A percentile compares a stretch with the other conserved stretches of the same genome.
Evolutionary conservation across 2,888 invertebrate species (phyloP).

Genomic region (Hylaea fasciaria): DNA sequence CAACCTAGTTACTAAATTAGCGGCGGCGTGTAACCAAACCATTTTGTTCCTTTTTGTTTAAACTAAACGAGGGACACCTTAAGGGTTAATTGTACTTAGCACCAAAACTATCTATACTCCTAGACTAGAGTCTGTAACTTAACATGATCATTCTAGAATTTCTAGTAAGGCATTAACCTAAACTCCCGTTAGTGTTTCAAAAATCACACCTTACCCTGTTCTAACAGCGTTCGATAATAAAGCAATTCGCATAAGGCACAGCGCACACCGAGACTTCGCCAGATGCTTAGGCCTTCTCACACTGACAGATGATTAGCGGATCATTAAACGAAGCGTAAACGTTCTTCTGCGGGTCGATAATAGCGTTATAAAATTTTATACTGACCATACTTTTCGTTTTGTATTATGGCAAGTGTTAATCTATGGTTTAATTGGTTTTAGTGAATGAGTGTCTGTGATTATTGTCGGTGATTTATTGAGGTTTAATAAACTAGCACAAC

Average conservation of each 20-base stretch:
- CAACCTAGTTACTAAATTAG: too few species aligned
- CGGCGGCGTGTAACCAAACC: too few species aligned
- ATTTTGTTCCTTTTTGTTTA: too few species aligned
- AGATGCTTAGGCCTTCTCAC: slow-evolving; percentile 24
- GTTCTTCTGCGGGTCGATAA: slow-evolving; percentile 64
- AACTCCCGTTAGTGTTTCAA: slow-evolving; percentile 1
- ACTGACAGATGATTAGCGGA: slow-evolving; percentile 63
- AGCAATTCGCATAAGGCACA: slow-evolving; percentile 25
- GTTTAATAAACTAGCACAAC: slow-evolving; percentile 6
- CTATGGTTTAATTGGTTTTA: slow-evolving; percentile 31
- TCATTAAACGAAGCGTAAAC: slow-evolving; percentile 69
- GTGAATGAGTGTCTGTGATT: slow-evolving; percentile 6
- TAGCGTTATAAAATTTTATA: slow-evolving; percentile 57
- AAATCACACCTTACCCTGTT: not conserved
- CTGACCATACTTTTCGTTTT: slow-evolving; percentile 39
- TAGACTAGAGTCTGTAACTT: too few species aligned
- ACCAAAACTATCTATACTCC: too few species aligned
- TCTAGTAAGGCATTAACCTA: not conserved
- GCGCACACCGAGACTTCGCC: slow-evolving; percentile 15
- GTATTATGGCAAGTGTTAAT: slow-evolving; percentile 35
- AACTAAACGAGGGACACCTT: too few species aligned
- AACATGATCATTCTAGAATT: too few species aligned
- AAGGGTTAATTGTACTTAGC: too few species aligned
- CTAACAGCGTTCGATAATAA: slow-evolving; percentile 18
- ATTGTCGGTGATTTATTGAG: slow-evolving; percentile 8